Conservation (phyloP, 2,113 vertebrate genomes). For the Chaetura pelagica region DNA sequence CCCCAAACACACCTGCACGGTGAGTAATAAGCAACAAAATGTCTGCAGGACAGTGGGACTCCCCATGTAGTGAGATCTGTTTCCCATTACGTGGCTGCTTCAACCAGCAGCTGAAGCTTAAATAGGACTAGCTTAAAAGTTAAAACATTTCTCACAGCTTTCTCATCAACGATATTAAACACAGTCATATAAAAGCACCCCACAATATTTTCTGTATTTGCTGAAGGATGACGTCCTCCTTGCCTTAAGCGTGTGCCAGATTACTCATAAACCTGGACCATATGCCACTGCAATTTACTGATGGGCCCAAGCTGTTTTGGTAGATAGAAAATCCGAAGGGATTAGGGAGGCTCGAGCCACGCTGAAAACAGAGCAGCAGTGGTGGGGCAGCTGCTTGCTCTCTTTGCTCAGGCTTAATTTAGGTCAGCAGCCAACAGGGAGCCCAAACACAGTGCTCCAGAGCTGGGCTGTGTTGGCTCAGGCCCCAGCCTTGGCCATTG, state of each 20-base stretch:
- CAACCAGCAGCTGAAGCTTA: constrained; percentile 14
- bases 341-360: constrained; percentile 90
- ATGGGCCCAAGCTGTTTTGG: constrained; percentile 99
- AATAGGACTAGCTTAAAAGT: constrained; percentile 36
- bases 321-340: constrained; percentile 92
- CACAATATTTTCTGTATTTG: constrained; percentile 84
- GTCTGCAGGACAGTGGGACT: accelerated
- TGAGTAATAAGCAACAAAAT: background rate
- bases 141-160: constrained; percentile 46
- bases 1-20: accelerated
- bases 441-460: background rate
- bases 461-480: background rate
- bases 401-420: constrained; percentile 68
- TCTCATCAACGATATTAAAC: constrained; percentile 52
- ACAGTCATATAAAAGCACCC: constrained; percentile 26
- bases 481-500: too few relatives aligned
- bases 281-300: constrained; percentile 98
- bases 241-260: constrained; percentile 92
- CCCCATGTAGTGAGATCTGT: background rate
- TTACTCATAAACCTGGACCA: constrained; percentile 99
- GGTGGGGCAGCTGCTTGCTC: constrained; percentile 69
- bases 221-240: constrained; percentile 87
- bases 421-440: constrained; percentile 65
- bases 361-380: constrained; percentile 79
- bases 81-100: background rate